A percentile compares a stretch with the other conserved stretches of the same genome.
phyloP scores from a whole-genome alignment of 2,113 vertebrate genomes.

The Opisthocomus hoazin region DNA sequence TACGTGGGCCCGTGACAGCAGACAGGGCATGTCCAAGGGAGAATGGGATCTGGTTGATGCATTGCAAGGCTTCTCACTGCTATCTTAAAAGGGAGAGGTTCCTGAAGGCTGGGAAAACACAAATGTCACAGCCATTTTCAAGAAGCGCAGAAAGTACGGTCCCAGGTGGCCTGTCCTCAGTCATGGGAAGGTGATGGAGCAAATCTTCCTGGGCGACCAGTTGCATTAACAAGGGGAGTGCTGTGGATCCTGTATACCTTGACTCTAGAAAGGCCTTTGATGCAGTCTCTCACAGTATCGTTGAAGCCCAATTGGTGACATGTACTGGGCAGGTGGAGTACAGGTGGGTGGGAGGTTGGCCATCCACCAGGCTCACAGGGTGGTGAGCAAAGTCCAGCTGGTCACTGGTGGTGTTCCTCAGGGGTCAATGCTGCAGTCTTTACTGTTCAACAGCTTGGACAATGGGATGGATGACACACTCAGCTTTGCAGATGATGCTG shows the following conservation, averaged over 20 bases:
- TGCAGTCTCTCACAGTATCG: not conserved
- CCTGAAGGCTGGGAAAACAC: not conserved
- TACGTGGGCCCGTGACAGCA: not conserved
- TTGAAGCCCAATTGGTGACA: not conserved
- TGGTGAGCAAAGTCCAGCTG: not conserved
- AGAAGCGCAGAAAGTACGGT: not conserved
- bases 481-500: not conserved
- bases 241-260: not conserved
- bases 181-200: not conserved
- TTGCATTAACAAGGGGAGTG: not conserved
- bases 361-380: not conserved
- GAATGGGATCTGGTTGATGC: not conserved
- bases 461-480: not conserved
- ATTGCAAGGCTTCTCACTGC: not conserved
- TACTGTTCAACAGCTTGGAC: not conserved
- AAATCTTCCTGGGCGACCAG: not conserved
- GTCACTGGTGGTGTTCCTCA: not conserved
- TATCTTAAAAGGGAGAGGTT: not conserved
- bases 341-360: not conserved
- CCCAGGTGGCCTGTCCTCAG: not conserved
- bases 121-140: not conserved
- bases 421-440: rapidly evolving
- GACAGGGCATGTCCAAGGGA: not conserved
- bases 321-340: not conserved
- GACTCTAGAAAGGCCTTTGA: not conserved